Evolutionary conservation across 2,888 invertebrate genomes (phyloP), one percentile per base, ranked within the genome.

Genomic region (Dysmachus trigonus): DNA sequence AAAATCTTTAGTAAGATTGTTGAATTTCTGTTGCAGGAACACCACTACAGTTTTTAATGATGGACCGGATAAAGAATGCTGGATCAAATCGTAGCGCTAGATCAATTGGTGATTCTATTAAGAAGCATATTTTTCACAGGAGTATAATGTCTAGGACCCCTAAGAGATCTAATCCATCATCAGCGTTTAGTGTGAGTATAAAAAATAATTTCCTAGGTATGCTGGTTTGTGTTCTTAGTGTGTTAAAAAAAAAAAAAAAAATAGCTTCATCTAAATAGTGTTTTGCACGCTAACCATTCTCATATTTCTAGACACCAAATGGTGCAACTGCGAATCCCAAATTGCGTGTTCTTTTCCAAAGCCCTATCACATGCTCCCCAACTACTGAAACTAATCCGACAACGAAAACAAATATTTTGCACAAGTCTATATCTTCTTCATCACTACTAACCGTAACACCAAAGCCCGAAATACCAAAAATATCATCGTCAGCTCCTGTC

Each of bases 51-150:
- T 93, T 95, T 84, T 93, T 92, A 18, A 90, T 91, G 41, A 90
- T 94, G 92, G 92, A 95, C 91, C 92, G 95, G 89, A 91, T 94
- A 89, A 92, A 92, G 88, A 91, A 91, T 94, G 93, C 92, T 93
- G 91, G 93, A 1, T 94, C 95, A 1, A 89, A 90, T 0, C 90
- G 91, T 7, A 90, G 91, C 82, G 90, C 91, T 2, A 94, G 94
- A 89, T 96, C 96, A 88, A 93, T 97, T 88, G 96, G 97, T 0
- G 96, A 97, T 90, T 97, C 97, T 0, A 96, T 97, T 88, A 97
- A 97, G 91, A 95, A 96, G 89, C 97, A 96, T 89, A 96, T 97
- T 87, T 97, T 97, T 90, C 95, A 96, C 90, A 96, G 95, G 90
- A 94, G 94, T 6, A 91, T 94, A 4, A 94, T 94, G 88, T 90